A percentile compares a stretch with the other conserved stretches of the same genome.
phyloP scores from a whole-genome alignment of 2,797 vertebrate genomes.

The Monodelphis domestica region DNA sequence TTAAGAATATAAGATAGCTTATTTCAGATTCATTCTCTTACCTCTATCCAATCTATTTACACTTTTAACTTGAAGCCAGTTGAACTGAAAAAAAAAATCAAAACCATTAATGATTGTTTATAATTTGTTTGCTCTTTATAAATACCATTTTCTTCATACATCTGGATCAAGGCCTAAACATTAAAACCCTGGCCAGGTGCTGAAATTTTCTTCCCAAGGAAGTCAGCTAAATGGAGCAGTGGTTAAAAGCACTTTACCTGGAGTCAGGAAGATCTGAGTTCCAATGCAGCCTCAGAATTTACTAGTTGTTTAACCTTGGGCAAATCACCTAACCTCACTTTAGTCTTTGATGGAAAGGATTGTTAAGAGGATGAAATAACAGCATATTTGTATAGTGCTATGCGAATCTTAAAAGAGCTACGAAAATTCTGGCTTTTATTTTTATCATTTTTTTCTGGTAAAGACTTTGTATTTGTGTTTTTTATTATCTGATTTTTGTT shows the following conservation, averaged over 20 bases:
- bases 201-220: neutral
- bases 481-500: neutral
- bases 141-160: neutral
- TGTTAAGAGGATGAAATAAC: neutral
- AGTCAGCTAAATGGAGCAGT: neutral
- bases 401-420: neutral
- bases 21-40: slow-evolving; percentile 4
- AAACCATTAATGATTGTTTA: slow-evolving; percentile 21
- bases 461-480: neutral
- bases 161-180: neutral
- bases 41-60: neutral
- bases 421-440: neutral
- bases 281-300: neutral
- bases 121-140: neutral
- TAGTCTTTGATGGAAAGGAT: neutral
- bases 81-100: neutral
- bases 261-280: neutral
- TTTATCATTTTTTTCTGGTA: neutral
- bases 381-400: neutral
- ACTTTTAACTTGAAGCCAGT: slow-evolving; percentile 19
- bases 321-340: neutral
- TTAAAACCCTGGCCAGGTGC: neutral
- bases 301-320: neutral
- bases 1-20: neutral
- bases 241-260: neutral